Base-by-base conservation (phyloP, 2,797 vertebrate genomes). In the Astyanax mexicanus region DNA sequence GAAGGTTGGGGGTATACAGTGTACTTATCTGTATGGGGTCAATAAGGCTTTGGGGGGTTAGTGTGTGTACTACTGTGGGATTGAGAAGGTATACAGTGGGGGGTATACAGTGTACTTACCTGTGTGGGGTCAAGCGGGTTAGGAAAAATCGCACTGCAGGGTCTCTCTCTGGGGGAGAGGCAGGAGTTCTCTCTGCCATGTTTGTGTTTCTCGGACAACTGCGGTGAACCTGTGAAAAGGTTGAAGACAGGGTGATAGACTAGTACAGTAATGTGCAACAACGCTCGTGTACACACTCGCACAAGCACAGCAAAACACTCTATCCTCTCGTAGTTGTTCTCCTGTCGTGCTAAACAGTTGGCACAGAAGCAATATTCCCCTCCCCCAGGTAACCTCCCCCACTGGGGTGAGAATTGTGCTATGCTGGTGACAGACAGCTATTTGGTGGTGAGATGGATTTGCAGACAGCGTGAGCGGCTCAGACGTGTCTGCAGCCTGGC, bases 121-220 rank as follows among this genome's bases (percentile, higher is more conserved):
- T 98, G 98, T 0, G 95, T 88, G 44, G 95, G 89, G 80, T 99
- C 97, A 58, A 87, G 88, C 1, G 96, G 92, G 75, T 92, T 97
- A 40, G 97, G 95, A 81, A 96, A 99, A 87, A 98, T 94, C 89
- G 96, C 96, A 80, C 97, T 98, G 92, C 96, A 97, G 0, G 98
- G 98, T 79, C 97, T 93, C 83, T 99, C 98, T 86, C 97, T 90
- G 0, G 97, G 97, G 55, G 97, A 99, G 82, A 99, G 91, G 86
- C 97, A 98, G 75, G 96, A 85, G 72, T 96, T 98, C 86, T 99
- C 97, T 92, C 96, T 92, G 91, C 95, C 96, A 94, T 98, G 96
- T 86, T 99, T 99, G 92, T 98, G 96, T 92, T 99, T 99, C 91
- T 99, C 98, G 79, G 96, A 96, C 91, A 98, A 86, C 86, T 98